Evolutionary conservation across 2,113 vertebrate species (phyloP).

Genomic region (Lasiurus cinereus): DNA sequence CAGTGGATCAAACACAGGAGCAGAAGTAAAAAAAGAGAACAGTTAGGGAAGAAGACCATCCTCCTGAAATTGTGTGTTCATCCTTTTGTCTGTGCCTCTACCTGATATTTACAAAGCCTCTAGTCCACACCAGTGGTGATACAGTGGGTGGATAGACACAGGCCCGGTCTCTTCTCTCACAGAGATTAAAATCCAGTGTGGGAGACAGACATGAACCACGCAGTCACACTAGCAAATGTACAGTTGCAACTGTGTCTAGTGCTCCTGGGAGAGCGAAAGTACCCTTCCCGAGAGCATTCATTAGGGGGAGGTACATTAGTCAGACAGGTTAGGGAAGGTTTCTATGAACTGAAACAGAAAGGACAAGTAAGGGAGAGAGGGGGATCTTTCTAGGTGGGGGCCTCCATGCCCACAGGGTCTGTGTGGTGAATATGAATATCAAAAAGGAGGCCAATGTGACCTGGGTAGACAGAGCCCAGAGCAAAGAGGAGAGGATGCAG

Average conservation of each 20-base stretch:
- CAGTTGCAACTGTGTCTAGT: background rate
- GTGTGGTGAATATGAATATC: background rate
- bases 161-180: background rate
- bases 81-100: background rate
- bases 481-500: no score
- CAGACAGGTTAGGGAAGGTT: background rate
- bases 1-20: background rate
- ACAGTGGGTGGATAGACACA: background rate
- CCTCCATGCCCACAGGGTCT: background rate
- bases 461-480: rapidly evolving
- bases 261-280: background rate
- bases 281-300: background rate
- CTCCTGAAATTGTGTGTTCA: background rate
- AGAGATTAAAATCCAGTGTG: background rate
- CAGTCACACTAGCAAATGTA: background rate
- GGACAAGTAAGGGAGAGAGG: background rate
- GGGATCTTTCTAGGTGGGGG: no score
- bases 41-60: background rate
- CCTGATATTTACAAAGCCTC: background rate
- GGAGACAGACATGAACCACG: background rate
- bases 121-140: background rate
- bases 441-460: background rate
- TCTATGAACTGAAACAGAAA: background rate
- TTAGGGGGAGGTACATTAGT: no score
- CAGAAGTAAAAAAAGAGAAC: background rate